Base-by-base conservation (phyloP, 1,140 invertebrate species). In the Bursaphelenchus mucronatus region DNA sequence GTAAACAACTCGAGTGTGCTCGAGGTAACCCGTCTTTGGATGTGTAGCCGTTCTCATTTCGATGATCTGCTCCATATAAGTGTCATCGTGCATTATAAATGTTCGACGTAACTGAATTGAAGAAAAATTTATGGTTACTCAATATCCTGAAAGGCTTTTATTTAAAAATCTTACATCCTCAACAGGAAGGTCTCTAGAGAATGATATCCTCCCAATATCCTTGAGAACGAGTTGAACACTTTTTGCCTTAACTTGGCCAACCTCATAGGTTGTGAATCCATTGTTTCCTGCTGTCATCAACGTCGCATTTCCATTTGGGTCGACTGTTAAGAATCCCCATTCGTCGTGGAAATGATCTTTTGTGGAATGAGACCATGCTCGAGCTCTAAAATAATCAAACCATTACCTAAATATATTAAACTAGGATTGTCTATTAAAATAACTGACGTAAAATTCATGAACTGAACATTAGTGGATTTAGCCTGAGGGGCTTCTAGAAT, bases 301-400 rank as follows among this genome's bases (percentile, higher is more conserved):
- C 11, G 78, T 80, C 13, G 78, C 78, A 61, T 80, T 80, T 41
- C 78, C 78, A 59, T 62, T 71, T 52, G 54, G 45, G 21, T 81
- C 79, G 10, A 78, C 78, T n/a, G 78, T 81, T 17, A 80, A 64
- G 66, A 75, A 80, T 55, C 78, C 78, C 79, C 79, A 80, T 59
- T 80, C 78, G 57, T 80, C 78, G 68, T 80, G 78, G 58, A 80
- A 81, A 61, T 80, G 78, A 56, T 80, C 78, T 66, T 80, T 80
- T 21, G 78, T 80, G 10, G 79, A 78, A 52, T 80, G 78, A 3
- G 78, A 80, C 78, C 78, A 80, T 4, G 78, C 78, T 50, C 78
- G 64, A 47, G 78, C 78, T 30, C 78, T 80, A 53, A 61, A 81
- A 62, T 43, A 43, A 39, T 44, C 58, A 19, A 19, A 11, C 49